Base-by-base conservation (phyloP, 2,888 invertebrate species). In the Synergus japonicus region DNA sequence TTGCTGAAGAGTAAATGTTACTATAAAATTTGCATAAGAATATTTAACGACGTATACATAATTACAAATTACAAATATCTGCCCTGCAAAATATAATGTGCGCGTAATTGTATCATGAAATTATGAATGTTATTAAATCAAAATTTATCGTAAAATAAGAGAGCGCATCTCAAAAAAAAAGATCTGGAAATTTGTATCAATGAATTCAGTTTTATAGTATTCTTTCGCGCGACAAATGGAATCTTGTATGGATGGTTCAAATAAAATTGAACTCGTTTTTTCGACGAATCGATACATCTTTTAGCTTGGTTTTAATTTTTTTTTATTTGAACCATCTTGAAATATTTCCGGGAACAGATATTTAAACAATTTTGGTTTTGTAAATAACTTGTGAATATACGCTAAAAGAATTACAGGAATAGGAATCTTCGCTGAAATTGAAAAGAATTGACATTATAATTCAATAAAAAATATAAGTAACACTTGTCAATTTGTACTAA, bases 1-100 rank as follows among this genome's bases (percentile, higher is more conserved):
- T 88, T 86, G 85, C 85, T 80, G 86, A 87, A 84, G 85, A 87
- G 88, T 90, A 87, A 90, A 89, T 89, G 88, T 90, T 89, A 88
- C 83, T 86, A 87, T 84, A 86, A 86, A 85, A 86, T 87, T 87
- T 85, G 83, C 83, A 87, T 84, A 87, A 87, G 79, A 82, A 86
- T 87, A 84, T 84, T 85, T 85, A 81, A 85, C 85, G 83, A 86
- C 85, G 82, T 82, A 29, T 29, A 29, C 29, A 85, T 86, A 49
- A 73, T 66, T 64, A 69, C 77, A 83, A 73, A 66, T 63, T 66
- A 73, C 76, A 82, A 81, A 82, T 84, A 84, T 80, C 84, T 82
- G 85, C 82, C 85, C 84, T 80, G 80, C 79, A 82, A n/a, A n/a
- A n/a, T 80, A 76, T 77, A 77, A 46, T 58, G 66, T 82, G 64